Conservation (phyloP, 2,797 vertebrate species). For the Macropus fuliginosus region DNA sequence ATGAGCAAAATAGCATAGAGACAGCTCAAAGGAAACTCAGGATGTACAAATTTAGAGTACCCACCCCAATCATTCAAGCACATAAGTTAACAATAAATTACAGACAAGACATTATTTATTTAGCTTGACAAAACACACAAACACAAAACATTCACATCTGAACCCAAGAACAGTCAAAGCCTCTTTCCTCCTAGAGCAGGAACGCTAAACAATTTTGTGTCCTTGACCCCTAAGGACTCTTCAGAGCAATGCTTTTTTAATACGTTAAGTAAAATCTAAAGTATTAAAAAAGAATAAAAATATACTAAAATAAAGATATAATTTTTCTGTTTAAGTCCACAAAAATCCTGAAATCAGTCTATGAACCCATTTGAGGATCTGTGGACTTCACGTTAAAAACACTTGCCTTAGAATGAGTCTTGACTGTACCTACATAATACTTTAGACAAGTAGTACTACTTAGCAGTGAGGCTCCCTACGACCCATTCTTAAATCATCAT, state of each 20-base stretch:
- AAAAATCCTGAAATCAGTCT: background rate
- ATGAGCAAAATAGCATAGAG: no score
- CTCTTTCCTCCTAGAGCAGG: background rate
- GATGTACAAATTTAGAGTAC: no score
- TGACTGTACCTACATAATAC: background rate
- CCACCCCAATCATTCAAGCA: background rate
- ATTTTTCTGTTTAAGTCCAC: background rate
- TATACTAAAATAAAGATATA: background rate
- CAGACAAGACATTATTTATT: background rate
- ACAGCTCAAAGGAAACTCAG: no score
- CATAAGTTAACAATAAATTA: background rate
- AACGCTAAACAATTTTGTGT: background rate
- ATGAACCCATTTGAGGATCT: background rate
- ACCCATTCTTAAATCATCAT: background rate
- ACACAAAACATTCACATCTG: background rate
- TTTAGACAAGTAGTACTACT: background rate
- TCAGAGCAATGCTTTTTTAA: background rate
- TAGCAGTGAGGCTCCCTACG: background rate
- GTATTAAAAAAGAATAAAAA: background rate
- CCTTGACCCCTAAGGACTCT: background rate
- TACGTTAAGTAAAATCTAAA: background rate
- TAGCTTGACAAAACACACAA: background rate
- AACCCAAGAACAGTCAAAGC: background rate
- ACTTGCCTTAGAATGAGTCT: background rate
- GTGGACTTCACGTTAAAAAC: background rate